phyloP scores from a whole-genome alignment of 92 coral and sea anemone species.

The Desmophyllum pertusum region DNA sequence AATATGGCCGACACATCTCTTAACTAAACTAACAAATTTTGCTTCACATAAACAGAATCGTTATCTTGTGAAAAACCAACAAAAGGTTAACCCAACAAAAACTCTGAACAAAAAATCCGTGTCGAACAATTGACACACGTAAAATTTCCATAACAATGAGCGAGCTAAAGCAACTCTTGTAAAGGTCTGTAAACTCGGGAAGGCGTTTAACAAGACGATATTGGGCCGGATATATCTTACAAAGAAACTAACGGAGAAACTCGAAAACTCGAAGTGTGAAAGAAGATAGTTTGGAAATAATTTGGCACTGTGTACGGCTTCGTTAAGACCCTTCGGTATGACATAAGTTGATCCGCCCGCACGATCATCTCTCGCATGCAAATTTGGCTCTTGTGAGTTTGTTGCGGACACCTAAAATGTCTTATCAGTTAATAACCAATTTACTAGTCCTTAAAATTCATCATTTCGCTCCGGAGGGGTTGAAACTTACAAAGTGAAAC shows the following conservation, averaged over 20 bases:
- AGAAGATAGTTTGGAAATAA: not conserved
- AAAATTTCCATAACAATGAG: conserved; percentile 45
- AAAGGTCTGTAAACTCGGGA: conserved; percentile 27
- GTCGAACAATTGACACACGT: conserved; percentile 19
- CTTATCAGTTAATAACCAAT: conserved; percentile 69
- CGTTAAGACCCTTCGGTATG: not conserved
- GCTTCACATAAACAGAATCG: not conserved
- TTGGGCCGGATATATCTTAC: conserved; percentile 30
- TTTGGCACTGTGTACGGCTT: not conserved
- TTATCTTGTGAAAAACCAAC: conserved; percentile 36
- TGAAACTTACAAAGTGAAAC: conserved; percentile 18
- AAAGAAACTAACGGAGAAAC: conserved; percentile 12
- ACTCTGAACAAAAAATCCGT: conserved; percentile 33
- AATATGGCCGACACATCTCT: not conserved
- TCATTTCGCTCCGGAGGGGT: conserved; percentile 36
- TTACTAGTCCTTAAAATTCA: conserved; percentile 61
- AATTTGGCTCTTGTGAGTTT: not conserved
- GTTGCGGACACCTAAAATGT: conserved; percentile 26
- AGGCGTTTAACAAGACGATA: conserved; percentile 27
- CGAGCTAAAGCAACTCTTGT: conserved; percentile 13
- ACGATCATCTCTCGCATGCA: not conserved
- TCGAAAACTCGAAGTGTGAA: not conserved
- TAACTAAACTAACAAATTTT: conserved; percentile 26
- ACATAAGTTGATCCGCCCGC: not conserved
- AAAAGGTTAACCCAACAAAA: conserved; percentile 43